phyloP scores from a whole-genome alignment of 2,797 vertebrate genomes.

The Betta splendens region DNA sequence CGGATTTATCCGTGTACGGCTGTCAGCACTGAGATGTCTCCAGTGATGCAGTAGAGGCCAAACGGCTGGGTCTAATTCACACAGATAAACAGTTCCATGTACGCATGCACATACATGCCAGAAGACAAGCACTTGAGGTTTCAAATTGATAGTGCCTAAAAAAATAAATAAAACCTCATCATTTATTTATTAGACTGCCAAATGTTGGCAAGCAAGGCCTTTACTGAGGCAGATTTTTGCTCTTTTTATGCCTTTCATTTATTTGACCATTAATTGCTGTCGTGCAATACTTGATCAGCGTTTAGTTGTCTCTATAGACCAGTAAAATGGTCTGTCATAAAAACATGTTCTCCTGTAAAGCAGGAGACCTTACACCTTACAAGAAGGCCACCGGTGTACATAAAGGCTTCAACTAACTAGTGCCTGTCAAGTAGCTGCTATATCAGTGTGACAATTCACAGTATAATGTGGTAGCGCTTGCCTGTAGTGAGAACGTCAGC shows the following conservation, averaged over 20 bases:
- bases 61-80: not conserved
- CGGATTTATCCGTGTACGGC: slow-evolving; percentile 3
- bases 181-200: no score
- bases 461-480: slow-evolving; percentile 60
- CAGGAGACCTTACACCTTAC: no score
- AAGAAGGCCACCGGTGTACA: not conserved
- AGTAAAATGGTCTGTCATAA: no score
- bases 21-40: not conserved
- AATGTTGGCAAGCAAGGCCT: no score
- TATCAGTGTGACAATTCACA: slow-evolving; percentile 55
- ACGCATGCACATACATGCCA: not conserved
- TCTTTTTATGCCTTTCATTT: no score
- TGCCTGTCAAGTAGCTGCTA: slow-evolving; percentile 27
- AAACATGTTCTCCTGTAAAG: no score
- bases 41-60: not conserved
- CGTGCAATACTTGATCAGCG: no score
- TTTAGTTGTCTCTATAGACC: no score
- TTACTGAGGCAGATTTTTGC: no score
- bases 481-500: slow-evolving; percentile 93
- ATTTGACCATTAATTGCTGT: no score
- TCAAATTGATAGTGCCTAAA: not conserved
- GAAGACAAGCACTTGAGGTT: slow-evolving; percentile 10
- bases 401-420: slow-evolving; percentile 16
- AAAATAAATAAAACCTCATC: slow-evolving; percentile 1
- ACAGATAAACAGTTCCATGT: not conserved